These are phyloP conservation scores for Serrognathus titanus DNA, from an alignment of 2,888 invertebrate species.

Conservation along the genomic window DNA sequence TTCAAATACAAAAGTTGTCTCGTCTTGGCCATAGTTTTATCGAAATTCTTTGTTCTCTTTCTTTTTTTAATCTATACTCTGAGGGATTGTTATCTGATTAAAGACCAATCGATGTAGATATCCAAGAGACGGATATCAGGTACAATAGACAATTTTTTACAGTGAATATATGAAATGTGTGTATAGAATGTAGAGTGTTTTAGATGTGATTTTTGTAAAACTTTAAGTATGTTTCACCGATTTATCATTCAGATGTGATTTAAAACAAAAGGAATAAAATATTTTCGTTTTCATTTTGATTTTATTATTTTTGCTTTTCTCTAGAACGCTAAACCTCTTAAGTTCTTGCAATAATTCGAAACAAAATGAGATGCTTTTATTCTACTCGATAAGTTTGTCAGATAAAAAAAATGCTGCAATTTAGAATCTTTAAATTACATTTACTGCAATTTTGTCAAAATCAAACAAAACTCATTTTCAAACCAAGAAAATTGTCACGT, in stretches of 20 bases:
- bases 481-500: no score
- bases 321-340: no score
- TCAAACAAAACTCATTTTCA: no score
- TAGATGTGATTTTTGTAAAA: constrained; percentile 38
- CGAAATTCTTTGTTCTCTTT: no score
- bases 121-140: constrained; percentile 3
- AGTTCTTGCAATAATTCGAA: no score
- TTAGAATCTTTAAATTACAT: no score
- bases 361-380: background rate
- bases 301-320: constrained; percentile 2
- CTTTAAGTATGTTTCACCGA: constrained; percentile 38
- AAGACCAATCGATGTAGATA: background rate
- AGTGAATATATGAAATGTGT: constrained; percentile 24
- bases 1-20: no score
- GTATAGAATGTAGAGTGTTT: constrained; percentile 22
- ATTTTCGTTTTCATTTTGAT: constrained; percentile 27
- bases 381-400: background rate
- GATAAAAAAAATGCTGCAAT: background rate
- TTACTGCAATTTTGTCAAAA: no score
- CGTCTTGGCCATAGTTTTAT: no score
- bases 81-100: background rate
- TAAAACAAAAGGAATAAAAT: constrained; percentile 32
- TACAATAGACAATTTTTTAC: constrained; percentile 24
- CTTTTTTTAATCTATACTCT: background rate
- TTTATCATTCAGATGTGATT: constrained; percentile 44